Evolutionary conservation across 2,113 vertebrate species (phyloP).

Genomic region (Sinocyclocheilus maitianheensis): DNA sequence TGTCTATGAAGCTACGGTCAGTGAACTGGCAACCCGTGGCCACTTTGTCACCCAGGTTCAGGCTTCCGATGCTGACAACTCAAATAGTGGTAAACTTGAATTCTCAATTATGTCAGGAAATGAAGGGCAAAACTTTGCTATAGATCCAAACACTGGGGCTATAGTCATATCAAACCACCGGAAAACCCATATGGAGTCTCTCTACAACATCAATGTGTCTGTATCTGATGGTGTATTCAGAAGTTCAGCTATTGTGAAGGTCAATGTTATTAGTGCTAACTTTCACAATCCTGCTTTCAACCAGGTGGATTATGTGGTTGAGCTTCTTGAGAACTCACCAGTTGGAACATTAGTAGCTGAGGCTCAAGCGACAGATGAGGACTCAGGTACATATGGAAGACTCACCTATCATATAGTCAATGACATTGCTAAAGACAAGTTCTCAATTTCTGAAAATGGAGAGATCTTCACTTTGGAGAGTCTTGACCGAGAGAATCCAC

Average conservation of each 20-base stretch:
- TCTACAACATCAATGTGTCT: constrained; percentile 85
- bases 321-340: constrained; percentile 90
- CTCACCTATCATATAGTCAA: constrained; percentile 91
- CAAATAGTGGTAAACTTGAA: constrained; percentile 80
- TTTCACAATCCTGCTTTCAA: constrained; percentile 88
- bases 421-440: constrained; percentile 91
- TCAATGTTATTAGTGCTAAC: constrained; percentile 87
- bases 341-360: constrained; percentile 83
- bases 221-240: constrained; percentile 96
- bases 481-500: constrained; percentile 88
- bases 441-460: constrained; percentile 86
- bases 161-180: constrained; percentile 85
- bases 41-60: constrained; percentile 91
- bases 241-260: constrained; percentile 81
- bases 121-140: constrained; percentile 89
- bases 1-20: constrained; percentile 84
- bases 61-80: constrained; percentile 89
- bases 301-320: constrained; percentile 90
- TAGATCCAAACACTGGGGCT: constrained; percentile 83
- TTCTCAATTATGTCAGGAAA: constrained; percentile 92
- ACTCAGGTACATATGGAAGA: constrained; percentile 83
- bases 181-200: constrained; percentile 76
- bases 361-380: constrained; percentile 85
- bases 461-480: constrained; percentile 88
- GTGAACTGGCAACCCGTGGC: constrained; percentile 85